phyloP scores from a whole-genome alignment of 2,113 vertebrate genomes.

The Chlamydotis undulata region DNA sequence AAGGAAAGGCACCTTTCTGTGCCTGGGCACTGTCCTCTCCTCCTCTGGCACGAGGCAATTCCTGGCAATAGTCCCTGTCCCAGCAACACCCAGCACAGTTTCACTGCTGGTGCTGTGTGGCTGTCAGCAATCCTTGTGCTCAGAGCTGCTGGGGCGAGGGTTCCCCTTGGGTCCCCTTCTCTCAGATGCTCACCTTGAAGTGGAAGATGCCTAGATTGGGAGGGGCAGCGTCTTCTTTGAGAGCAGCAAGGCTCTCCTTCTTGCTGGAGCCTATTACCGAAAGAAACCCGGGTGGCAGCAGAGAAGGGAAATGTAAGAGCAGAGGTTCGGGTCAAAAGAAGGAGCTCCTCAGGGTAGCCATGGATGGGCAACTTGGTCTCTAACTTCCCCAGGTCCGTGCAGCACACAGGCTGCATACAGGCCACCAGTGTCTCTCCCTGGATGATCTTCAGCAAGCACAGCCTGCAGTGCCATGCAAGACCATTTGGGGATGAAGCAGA shows the following conservation, averaged over 20 bases:
- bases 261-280: not conserved
- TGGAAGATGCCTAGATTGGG: not conserved
- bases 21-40: not conserved
- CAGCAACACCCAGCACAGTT: not conserved
- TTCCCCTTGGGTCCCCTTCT: not conserved
- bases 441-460: not conserved
- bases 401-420: not conserved
- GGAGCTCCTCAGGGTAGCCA: not conserved
- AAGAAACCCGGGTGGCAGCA: not conserved
- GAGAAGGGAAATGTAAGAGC: not conserved
- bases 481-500: not conserved
- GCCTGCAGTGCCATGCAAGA: not conserved
- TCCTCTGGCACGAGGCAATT: not conserved
- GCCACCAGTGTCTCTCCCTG: not conserved
- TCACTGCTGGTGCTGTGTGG: fast-evolving
- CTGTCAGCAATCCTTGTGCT: not conserved
- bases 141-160: not conserved
- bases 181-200: not conserved
- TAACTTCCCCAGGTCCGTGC: not conserved
- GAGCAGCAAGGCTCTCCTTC: not conserved
- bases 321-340: not conserved
- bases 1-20: not conserved
- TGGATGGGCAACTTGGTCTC: not conserved
- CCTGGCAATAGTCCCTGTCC: not conserved
- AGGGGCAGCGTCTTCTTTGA: not conserved